Conservation (phyloP, 2,888 invertebrate genomes). For the Drosophila peninsularis region DNA sequence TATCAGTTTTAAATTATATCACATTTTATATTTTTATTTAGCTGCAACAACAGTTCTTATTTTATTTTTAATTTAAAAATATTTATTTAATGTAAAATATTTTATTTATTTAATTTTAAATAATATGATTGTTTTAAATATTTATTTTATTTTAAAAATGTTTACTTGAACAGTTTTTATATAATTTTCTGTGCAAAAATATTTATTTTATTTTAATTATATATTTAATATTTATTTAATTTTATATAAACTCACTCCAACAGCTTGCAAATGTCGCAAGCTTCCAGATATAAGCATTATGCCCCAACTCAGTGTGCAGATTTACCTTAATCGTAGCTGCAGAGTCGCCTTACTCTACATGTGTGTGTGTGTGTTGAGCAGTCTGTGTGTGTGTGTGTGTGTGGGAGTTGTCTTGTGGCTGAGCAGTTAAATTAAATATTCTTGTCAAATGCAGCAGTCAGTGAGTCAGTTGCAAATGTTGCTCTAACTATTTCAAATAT, state of each 20-base stretch:
- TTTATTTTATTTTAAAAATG: too few species aligned
- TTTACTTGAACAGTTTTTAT: too few species aligned
- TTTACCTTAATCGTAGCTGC: constrained; percentile 7
- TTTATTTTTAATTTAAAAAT: neutral
- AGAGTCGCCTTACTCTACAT: constrained; percentile 22
- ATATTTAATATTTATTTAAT: too few species aligned
- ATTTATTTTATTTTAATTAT: too few species aligned
- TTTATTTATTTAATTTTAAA: too few species aligned
- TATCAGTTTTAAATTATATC: too few species aligned
- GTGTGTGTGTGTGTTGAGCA: constrained; percentile 10
- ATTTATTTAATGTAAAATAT: too few species aligned
- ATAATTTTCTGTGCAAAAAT: too few species aligned
- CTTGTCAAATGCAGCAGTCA: constrained; percentile 73
- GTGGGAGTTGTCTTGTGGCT: constrained; percentile 16
- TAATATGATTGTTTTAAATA: too few species aligned
- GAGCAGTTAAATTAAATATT: constrained; percentile 71
- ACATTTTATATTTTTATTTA: too few species aligned
- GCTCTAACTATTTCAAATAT: constrained; percentile 72
- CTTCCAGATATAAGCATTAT: neutral
- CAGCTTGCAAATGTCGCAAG: neutral
- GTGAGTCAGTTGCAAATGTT: constrained; percentile 70
- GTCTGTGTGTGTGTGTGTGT: constrained; percentile 2
- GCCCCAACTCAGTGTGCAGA: neutral
- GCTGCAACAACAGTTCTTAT: too few species aligned
- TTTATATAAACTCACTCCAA: too few species aligned